A percentile compares a stretch with the other conserved stretches of the same genome.
Conservation (phyloP, 2,888 invertebrate genomes). For the Mythimna ferrago region DNA sequence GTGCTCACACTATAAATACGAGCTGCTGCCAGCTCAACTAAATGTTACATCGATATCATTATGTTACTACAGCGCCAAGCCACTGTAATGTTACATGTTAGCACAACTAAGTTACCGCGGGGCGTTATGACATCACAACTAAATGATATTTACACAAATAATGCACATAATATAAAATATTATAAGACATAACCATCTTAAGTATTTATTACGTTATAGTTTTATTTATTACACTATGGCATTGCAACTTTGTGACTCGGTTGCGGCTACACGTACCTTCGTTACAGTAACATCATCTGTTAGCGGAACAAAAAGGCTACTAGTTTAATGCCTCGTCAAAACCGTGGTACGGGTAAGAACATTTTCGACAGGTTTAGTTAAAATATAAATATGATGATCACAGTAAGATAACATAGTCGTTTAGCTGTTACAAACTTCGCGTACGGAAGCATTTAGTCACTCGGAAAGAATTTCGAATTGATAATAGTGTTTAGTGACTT, state of each 20-base stretch:
- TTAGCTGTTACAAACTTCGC: slow-evolving; percentile 39
- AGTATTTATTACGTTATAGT: slow-evolving; percentile 81
- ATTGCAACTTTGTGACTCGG: slow-evolving; percentile 88
- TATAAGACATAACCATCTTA: slow-evolving; percentile 81
- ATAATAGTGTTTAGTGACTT: slow-evolving; percentile 43
- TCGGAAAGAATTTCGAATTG: slow-evolving; percentile 40
- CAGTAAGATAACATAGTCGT: slow-evolving; percentile 50
- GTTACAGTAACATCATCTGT: slow-evolving; percentile 60
- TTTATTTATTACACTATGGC: slow-evolving; percentile 83
- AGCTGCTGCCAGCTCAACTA: slow-evolving; percentile 57
- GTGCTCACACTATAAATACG: slow-evolving; percentile 65
- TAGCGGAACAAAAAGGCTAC: slow-evolving; percentile 51
- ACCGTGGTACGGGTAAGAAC: slow-evolving; percentile 33
- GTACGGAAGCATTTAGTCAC: slow-evolving; percentile 37
- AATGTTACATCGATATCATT: slow-evolving; percentile 45
- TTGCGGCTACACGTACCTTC: slow-evolving; percentile 74
- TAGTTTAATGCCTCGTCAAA: slow-evolving; percentile 52
- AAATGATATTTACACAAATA: slow-evolving; percentile 85
- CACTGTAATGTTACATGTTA: slow-evolving; percentile 42
- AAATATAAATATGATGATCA: slow-evolving; percentile 51
- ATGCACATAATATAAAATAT: slow-evolving; percentile 84
- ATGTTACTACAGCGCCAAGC: slow-evolving; percentile 50
- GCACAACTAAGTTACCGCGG: slow-evolving; percentile 46
- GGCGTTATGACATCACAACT: slow-evolving; percentile 61
- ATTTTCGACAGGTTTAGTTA: slow-evolving; percentile 49